A percentile compares a stretch with the other conserved stretches of the same genome.
These are phyloP conservation scores for Osmoderma eremita DNA, from an alignment of 2,888 invertebrate species.

Conservation along the genomic window DNA sequence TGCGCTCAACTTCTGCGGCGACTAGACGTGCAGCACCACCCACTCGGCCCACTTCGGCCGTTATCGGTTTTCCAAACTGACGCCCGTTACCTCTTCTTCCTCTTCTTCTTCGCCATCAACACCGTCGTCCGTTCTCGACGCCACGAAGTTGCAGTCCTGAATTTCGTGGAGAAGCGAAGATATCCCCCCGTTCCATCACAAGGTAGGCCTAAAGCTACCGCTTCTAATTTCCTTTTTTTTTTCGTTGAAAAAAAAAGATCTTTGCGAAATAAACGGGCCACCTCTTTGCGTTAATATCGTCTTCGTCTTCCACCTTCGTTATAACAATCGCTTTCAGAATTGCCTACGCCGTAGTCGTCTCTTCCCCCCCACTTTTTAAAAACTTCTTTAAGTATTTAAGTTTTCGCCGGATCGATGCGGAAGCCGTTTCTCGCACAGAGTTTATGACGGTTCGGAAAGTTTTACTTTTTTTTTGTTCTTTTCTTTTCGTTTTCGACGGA, in stretches of 20 bases:
- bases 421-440: conserved; percentile 49
- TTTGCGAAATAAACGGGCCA: not conserved
- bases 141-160: conserved; percentile 42
- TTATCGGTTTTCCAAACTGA: conserved; percentile 50
- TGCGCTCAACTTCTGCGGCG: conserved; percentile 68
- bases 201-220: conserved; percentile 38
- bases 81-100: conserved; percentile 39
- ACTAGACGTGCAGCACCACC: conserved; percentile 61
- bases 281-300: conserved; percentile 40
- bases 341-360: conserved; percentile 40
- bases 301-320: conserved; percentile 45
- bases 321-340: conserved; percentile 49
- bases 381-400: conserved; percentile 45
- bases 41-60: conserved; percentile 56
- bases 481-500: conserved; percentile 41
- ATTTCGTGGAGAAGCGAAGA: conserved; percentile 24
- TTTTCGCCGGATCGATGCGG: conserved; percentile 43
- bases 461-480: conserved; percentile 51
- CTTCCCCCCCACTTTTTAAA: conserved; percentile 21
- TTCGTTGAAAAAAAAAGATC: not conserved
- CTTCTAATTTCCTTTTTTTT: conserved; percentile 26
- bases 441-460: conserved; percentile 63
- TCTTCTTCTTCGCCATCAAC: conserved; percentile 45
- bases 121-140: conserved; percentile 39
- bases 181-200: conserved; percentile 30